Percentiles rank a stretch among this genome's conserved stretches.
Evolutionary conservation across 2,113 vertebrate genomes (phyloP).

Genomic region (Pantherophis guttatus): DNA sequence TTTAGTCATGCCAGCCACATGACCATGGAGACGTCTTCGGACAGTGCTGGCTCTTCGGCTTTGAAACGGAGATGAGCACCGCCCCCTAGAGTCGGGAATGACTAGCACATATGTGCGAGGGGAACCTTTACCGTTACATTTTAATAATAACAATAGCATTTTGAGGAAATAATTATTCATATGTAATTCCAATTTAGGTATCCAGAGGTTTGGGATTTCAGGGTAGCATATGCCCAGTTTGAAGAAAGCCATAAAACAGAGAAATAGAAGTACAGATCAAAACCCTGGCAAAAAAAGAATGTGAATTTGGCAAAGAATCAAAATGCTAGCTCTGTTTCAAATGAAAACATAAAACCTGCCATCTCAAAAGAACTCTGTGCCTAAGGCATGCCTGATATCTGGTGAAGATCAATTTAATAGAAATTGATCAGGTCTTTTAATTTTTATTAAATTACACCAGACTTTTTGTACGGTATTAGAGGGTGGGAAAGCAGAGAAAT

Average conservation of each 20-base stretch:
- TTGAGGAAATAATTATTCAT: not conserved
- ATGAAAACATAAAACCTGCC: not conserved
- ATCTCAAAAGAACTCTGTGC: not conserved
- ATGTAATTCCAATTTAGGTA: not conserved
- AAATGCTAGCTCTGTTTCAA: not conserved
- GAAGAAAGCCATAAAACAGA: not conserved
- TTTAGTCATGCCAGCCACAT: too few relatives aligned
- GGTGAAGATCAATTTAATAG: not conserved
- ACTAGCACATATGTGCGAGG: too few relatives aligned
- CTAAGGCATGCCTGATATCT: not conserved
- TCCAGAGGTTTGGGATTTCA: not conserved
- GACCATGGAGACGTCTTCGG: too few relatives aligned
- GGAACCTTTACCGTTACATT: too few relatives aligned
- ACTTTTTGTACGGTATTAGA: not conserved
- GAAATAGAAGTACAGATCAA: not conserved
- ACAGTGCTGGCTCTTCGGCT: too few relatives aligned
- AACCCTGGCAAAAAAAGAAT: not conserved
- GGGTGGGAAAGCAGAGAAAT: not conserved
- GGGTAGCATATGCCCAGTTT: not conserved
- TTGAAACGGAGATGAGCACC: too few relatives aligned
- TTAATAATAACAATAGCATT: not conserved
- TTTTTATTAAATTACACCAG: conserved; percentile 20
- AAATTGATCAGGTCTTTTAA: not conserved
- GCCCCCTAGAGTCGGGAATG: too few relatives aligned
- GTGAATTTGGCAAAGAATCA: not conserved